Evolutionary conservation across 2,113 vertebrate genomes (phyloP).

Genomic region (human (Homo sapiens)): GRCh38 chr12:23891501-23892000

Average conservation of each 20-base stretch:
- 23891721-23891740: constrained; percentile 19
- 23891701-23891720: constrained; percentile 52
- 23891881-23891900: background rate
- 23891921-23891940: background rate
- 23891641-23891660: background rate
- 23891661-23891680: constrained; percentile 57
- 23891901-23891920: background rate
- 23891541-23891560: constrained; percentile 14
- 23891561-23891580: background rate
- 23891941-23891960: background rate
- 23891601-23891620: background rate
- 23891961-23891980: constrained; percentile 2
- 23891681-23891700: constrained; percentile 14
- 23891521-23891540: background rate
- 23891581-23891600: background rate
- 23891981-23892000: background rate
- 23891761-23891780: background rate
- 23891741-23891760: background rate
- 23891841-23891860: constrained; percentile 27
- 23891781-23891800: constrained; percentile 36
- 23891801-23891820: constrained; percentile 19
- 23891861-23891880: background rate
- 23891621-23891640: constrained; percentile 33
- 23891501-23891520: background rate
- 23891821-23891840: constrained; percentile 33